Evolutionary conservation across 2,797 vertebrate genomes (phyloP).

Genomic region (Mormyrops boulengeri): DNA sequence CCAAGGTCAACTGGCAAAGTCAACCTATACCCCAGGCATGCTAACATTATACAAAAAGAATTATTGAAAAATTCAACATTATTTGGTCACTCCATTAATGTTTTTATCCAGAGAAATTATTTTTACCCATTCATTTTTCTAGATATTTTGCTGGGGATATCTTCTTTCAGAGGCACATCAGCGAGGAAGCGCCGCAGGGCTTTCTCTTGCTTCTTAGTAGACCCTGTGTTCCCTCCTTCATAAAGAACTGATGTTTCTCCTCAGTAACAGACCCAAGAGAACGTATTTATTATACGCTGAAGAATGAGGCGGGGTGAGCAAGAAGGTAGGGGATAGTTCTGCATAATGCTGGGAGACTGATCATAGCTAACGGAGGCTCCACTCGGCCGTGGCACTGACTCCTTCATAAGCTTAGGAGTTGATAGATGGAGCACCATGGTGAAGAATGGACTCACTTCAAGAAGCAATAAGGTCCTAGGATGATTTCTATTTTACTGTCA

Average conservation of each 20-base stretch:
- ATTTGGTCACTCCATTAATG: not conserved
- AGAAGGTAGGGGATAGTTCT: not conserved
- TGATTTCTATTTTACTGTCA: slow-evolving; percentile 14
- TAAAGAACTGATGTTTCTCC: not conserved
- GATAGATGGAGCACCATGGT: slow-evolving; percentile 9
- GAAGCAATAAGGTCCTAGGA: slow-evolving; percentile 9
- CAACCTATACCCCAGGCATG: not conserved
- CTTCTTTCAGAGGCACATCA: not conserved
- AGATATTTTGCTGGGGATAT: not conserved
- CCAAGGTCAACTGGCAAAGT: not conserved
- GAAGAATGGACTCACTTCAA: slow-evolving; percentile 5
- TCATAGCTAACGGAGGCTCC: not conserved
- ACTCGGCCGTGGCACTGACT: not conserved
- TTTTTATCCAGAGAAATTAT: not conserved
- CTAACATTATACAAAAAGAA: not conserved
- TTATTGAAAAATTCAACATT: not conserved
- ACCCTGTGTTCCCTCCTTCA: not conserved
- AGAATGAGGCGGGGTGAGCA: not conserved
- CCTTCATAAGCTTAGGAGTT: slow-evolving; percentile 18
- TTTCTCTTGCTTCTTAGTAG: not conserved
- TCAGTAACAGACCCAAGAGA: not conserved
- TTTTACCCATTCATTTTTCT: not conserved
- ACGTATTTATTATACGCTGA: not conserved
- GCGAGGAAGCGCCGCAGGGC: not conserved
- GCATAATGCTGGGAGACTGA: not conserved